Base-by-base conservation (phyloP, 2,113 vertebrate species). In the Mastomys natalensis region DNA sequence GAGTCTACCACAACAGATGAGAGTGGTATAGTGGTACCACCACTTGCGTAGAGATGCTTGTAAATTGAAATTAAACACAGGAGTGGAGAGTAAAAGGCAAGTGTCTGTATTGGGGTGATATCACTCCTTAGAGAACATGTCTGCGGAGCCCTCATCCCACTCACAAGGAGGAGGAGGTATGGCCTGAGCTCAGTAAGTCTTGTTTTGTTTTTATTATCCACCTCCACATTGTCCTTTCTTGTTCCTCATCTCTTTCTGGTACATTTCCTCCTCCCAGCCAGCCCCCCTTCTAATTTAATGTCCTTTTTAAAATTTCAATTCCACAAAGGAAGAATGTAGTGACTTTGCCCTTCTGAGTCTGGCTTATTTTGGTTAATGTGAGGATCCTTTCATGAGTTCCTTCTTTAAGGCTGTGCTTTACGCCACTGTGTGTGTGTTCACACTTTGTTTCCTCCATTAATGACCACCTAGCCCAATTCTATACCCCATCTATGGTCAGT, bases 21-120 rank as follows among this genome's bases (percentile, higher is more conserved):
- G 90, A 88, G 31, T 5, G 45, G 78, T 58, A 22, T 22, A 80
- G 48, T 11, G 51, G 73, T 93, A 55, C 76, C 86, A 31, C 86
- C 94, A 24, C 40, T 45, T 93, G 90, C 87, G 91, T 87, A 80
- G 96, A 96, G 91, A 64, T 48, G 22, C 55, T 97, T 96, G 0
- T 2, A 66, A 94, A 91, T 95, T 85, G 96, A 70, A 91, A 87
- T 55, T 0, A 85, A 97, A 60, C 62, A 40, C 51, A 16, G 62
- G 84, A 53, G 37, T 8, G 1, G 68, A 90, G 62, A 76, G 85
- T 68, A 51, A 81, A 81, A 89, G 45, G 17, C 45, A n/a, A 29
- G 16, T n/a, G 34, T 95, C 86, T 97, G 37, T 24, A 22, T 92
- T 80, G 87, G 93, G 64, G 34, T 34, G n/a, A 78, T 6, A n/a